Evolutionary conservation across 2,113 vertebrate species (phyloP), one percentile per base, ranked within the genome.

Genomic region (Nymphicus hollandicus): DNA sequence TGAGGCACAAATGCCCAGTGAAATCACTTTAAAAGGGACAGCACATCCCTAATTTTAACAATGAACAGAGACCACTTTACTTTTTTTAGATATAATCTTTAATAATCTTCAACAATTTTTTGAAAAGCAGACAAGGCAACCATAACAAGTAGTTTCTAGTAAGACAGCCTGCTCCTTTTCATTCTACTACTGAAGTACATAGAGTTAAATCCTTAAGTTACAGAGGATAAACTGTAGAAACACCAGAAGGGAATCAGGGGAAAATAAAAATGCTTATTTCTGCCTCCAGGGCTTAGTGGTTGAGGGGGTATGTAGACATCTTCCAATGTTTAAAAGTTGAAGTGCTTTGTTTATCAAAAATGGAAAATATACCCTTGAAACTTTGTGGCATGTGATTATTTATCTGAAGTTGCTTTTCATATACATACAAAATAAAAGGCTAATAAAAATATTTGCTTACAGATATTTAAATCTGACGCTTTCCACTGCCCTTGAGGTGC

Each of bases 11-110:
- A 64, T 41, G 43, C 33, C 72, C 55, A 52, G 43, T 84, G 88
- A 93, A 86, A 90, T 65, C 0, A 0, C 56, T 88, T 81, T 52
- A 83, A 94, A 93, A 68, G 31, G 64, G 33, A 56, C 1, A 13
- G 7, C 16, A 61, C 44, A 60, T 88, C 76, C 79, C 71, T 83
- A 95, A 81, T 77, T 33, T 68, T 95, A 86, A 74, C 35, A 93
- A 55, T 35, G 64, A 95, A 81, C 43, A 74, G 68, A 90, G 76
- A 91, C 82, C 43, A 86, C 80, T 95, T 93, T 93, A 39, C 14
- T 88, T 93, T 90, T 56, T 83, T 86, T 35, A 88, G 90, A 95
- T 95, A 94, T 18, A n/a, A 97, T 96, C 92, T 95, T 90, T 91
- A 94, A 96, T 95, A 91, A 92, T 90, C 84, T 89, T 89, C 2